Evolutionary conservation across 2,888 invertebrate genomes (phyloP), one percentile per base, ranked within the genome.

Genomic region (Tridacna gigas): DNA sequence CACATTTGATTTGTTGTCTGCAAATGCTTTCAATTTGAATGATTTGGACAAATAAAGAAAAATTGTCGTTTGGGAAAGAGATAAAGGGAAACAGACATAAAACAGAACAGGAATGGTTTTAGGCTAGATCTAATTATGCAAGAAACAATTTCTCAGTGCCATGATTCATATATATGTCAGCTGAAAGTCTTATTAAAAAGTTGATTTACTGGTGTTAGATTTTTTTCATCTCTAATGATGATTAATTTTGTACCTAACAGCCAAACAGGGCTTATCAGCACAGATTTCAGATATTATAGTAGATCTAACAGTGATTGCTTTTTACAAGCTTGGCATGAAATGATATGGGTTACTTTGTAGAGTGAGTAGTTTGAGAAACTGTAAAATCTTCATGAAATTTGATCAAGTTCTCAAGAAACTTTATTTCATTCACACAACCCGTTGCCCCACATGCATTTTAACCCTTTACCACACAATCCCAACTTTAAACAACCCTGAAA

Each of bases 221-320:
- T 25, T 13, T 51, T 71, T 15, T 51, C 48, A 71, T 71, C 71
- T 51, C 15, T 47, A 48, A 48, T 25, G 51, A 71, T 71, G 71
- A 71, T 71, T 71, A 71, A 71, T 71, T 25, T 37, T 48, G 71
- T 71, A 71, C 71, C 71, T 71, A 48, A 71, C 71, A 71, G 71
- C 71, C 48, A 71, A 22, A 71, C 51, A 22, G 71, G 71, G 71
- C 71, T 71, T 71, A 71, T 71, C 71, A 71, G 71, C 12, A 22
- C 48, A 71, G 51, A 51, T 71, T 71, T 71, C 47, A 15, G 48
- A 71, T 71, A 51, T 71, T 48, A 51, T 20, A 47, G 25, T 51
- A 51, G 47, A 71, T 71, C 48, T 71, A 25, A 71, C 47, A n/a
- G 25, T 12, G 25, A 71, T 51, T 71, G 48, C 71, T 71, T 25